Evolutionary conservation across 2,888 invertebrate genomes (phyloP).

Genomic region (Lymantria dispar): DNA sequence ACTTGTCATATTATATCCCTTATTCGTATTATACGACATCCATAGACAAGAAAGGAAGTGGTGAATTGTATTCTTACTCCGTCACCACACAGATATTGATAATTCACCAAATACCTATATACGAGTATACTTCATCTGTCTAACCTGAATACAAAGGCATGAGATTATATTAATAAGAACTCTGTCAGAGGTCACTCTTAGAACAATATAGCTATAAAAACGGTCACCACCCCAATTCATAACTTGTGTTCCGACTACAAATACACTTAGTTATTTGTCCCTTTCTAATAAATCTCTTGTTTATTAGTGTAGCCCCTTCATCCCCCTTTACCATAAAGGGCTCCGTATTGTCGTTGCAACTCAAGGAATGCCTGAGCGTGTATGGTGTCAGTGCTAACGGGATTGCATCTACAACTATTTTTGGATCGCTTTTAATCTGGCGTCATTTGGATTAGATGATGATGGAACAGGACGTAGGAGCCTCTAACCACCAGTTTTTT

Average conservation of each 20-base stretch:
- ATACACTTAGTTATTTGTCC: neutral
- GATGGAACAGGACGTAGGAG: neutral
- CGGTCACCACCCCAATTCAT: neutral
- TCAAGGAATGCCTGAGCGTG: neutral
- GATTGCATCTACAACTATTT: neutral
- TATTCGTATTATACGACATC: no score
- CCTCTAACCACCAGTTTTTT: no score
- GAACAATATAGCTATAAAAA: neutral
- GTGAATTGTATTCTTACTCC: no score
- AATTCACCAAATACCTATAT: no score
- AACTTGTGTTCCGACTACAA: neutral
- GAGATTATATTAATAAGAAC: no score
- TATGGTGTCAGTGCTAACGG: neutral
- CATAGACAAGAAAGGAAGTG: no score
- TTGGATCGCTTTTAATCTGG: neutral
- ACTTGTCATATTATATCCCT: no score
- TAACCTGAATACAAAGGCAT: no score
- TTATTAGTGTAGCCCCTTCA: neutral
- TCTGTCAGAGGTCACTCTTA: neutral
- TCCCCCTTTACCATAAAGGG: neutral
- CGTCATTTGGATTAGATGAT: neutral
- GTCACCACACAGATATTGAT: no score
- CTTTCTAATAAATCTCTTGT: conserved; percentile 8
- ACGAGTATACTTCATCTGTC: no score
- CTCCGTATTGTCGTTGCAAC: neutral